phyloP scores from a whole-genome alignment of 2,888 invertebrate genomes.

The Sphaeridia pumilis region DNA sequence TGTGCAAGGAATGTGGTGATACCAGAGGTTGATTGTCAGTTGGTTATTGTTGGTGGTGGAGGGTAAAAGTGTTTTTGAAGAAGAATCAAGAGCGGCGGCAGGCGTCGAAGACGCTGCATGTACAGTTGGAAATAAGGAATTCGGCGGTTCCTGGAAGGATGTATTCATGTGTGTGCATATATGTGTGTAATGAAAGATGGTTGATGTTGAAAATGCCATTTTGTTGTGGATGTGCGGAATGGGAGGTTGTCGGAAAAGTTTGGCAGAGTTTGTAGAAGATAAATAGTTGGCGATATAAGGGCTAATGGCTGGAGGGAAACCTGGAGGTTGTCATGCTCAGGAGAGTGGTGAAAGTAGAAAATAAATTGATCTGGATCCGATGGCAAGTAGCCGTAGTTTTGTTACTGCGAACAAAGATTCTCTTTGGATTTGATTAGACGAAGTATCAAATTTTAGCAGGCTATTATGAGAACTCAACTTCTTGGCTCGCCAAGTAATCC shows the following conservation, averaged over 20 bases:
- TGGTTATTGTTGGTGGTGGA: too few species aligned
- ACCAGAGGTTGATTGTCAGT: too few species aligned
- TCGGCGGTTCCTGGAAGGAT: too few species aligned
- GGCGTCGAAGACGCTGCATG: too few species aligned
- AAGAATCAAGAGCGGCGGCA: too few species aligned
- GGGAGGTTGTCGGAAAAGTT: not conserved
- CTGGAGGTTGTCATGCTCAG: not conserved
- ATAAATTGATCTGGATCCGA: constrained; percentile 1
- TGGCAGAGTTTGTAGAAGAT: not conserved
- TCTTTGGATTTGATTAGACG: constrained; percentile 1
- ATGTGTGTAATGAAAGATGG: too few species aligned
- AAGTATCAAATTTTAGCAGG: constrained; percentile 1
- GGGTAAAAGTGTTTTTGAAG: too few species aligned
- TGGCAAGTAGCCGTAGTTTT: not conserved
- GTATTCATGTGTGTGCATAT: too few species aligned
- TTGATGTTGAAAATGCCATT: too few species aligned
- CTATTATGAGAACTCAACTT: not conserved
- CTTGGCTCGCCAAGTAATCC: not conserved
- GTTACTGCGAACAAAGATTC: constrained; percentile 1
- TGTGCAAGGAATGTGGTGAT: too few species aligned
- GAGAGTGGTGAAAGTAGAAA: not conserved
- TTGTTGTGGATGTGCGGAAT: too few species aligned
- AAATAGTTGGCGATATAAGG: not conserved
- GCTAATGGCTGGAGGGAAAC: constrained; percentile 1
- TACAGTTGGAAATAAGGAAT: too few species aligned